Evolutionary conservation across 1,140 invertebrate genomes (phyloP).

Genomic region (Lepidurus couesii): DNA sequence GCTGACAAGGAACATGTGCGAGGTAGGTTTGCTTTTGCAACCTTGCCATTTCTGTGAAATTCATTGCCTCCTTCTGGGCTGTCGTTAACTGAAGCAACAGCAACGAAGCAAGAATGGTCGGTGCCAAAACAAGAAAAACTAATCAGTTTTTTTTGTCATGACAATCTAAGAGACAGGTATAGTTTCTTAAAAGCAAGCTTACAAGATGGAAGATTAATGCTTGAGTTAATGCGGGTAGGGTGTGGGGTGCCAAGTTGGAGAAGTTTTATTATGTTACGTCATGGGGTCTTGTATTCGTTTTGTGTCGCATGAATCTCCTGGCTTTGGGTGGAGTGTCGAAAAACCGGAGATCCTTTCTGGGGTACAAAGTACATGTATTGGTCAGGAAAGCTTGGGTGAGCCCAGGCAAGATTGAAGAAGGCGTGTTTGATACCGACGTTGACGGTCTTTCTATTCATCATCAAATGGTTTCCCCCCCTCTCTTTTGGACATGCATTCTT

Average conservation of each 20-base stretch:
- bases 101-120: neutral
- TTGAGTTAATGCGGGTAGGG: constrained; percentile 4
- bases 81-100: neutral
- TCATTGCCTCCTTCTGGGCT: neutral
- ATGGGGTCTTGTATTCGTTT: constrained; percentile 18
- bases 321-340: constrained; percentile 6
- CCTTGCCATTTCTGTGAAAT: neutral
- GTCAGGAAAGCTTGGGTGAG: neutral
- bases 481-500: no score
- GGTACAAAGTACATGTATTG: neutral
- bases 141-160: neutral
- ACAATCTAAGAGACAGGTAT: neutral
- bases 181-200: neutral
- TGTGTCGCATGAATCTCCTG: constrained; percentile 1
- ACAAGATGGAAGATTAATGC: neutral
- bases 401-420: neutral
- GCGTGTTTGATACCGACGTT: neutral
- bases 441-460: neutral
- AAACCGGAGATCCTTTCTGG: neutral
- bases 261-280: constrained; percentile 19
- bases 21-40: neutral
- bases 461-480: neutral
- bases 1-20: neutral
- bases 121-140: neutral
- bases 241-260: neutral